Evolutionary conservation across 2,113 vertebrate species (phyloP).

Genomic region (Oryzias melastigma): DNA sequence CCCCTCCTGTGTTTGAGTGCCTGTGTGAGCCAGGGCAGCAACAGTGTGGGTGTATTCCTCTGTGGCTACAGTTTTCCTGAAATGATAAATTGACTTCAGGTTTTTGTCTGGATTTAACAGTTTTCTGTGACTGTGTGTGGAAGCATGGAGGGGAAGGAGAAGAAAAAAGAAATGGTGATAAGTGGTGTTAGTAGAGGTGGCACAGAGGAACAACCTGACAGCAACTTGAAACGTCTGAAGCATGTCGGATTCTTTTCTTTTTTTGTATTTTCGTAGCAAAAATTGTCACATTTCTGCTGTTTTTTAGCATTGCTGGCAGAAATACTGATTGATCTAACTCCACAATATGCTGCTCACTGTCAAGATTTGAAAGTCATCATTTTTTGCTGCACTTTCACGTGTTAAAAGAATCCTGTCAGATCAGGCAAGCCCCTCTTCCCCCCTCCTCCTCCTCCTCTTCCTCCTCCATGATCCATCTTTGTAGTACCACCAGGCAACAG

Average conservation of each 20-base stretch:
- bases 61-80: slow-evolving; percentile 34
- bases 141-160: no score
- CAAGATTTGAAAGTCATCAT: slow-evolving; percentile 21
- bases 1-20: slow-evolving; percentile 11
- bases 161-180: no score
- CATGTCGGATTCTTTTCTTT: no score
- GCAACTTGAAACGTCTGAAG: background rate
- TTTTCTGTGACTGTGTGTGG: no score
- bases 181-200: slow-evolving; percentile 30
- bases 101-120: slow-evolving; percentile 10
- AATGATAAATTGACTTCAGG: slow-evolving; percentile 42
- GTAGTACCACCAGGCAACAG: slow-evolving; percentile 67
- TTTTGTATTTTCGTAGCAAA: no score
- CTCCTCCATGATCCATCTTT: slow-evolving; percentile 55
- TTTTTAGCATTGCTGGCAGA: background rate
- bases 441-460: slow-evolving; percentile 52
- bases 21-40: slow-evolving; percentile 35
- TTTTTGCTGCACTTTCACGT: slow-evolving; percentile 27
- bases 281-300: no score
- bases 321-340: background rate
- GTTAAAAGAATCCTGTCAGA: slow-evolving; percentile 33
- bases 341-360: background rate
- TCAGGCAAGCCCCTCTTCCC: slow-evolving; percentile 41
- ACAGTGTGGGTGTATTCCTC: slow-evolving; percentile 60
- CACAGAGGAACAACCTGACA: slow-evolving; percentile 26